Conservation (phyloP, 2,797 vertebrate genomes). For the Xyrichtys novacula region DNA sequence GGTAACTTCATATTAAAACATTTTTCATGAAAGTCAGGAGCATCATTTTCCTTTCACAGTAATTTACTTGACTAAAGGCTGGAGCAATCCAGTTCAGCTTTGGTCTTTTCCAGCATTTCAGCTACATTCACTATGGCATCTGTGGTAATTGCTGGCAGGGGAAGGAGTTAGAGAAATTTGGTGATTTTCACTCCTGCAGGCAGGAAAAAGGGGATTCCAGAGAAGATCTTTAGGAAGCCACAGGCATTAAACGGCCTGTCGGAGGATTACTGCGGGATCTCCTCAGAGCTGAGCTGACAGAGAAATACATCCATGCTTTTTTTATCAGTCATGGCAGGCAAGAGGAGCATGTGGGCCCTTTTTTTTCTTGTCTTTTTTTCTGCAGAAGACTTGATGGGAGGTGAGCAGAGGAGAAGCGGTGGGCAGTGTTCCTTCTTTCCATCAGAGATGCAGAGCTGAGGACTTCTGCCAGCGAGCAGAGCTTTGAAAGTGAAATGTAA, state of each 20-base stretch:
- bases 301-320: conserved; percentile 45
- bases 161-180: conserved; percentile 1
- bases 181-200: neutral
- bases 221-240: conserved; percentile 58
- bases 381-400: conserved; percentile 48
- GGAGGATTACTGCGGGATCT: conserved; percentile 61
- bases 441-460: conserved; percentile 84
- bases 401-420: conserved; percentile 71
- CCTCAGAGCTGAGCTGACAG: conserved; percentile 49
- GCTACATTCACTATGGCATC: conserved; percentile 17
- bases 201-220: conserved; percentile 35
- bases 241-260: conserved; percentile 65
- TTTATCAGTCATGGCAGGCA: conserved; percentile 50
- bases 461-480: conserved; percentile 84
- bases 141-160: neutral
- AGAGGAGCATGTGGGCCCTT: conserved; percentile 11
- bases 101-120: neutral
- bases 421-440: conserved; percentile 84
- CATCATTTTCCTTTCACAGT: neutral
- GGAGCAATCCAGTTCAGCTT: neutral
- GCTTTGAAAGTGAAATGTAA: conserved; percentile 95
- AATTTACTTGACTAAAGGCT: neutral
- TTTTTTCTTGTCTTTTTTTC: neutral
- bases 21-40: neutral
- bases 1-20: neutral